Conservation (phyloP, 2,797 vertebrate species). For the Gymnothorax reevesii region DNA sequence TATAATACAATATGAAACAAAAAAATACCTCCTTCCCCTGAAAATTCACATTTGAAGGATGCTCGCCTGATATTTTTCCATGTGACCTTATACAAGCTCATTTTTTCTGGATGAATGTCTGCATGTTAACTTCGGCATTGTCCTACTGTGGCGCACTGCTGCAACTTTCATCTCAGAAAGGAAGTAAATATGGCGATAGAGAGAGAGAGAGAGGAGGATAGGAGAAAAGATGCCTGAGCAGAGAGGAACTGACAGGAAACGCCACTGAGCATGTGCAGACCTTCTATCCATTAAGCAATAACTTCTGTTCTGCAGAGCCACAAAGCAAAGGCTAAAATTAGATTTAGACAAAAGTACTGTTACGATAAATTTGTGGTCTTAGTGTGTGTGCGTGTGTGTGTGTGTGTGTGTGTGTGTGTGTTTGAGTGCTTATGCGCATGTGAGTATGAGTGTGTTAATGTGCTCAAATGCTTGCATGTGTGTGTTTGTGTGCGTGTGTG, state of each 20-base stretch:
- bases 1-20: too few species aligned
- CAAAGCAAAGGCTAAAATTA: not conserved
- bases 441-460: too few species aligned
- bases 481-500: not conserved
- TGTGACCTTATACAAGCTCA: too few species aligned
- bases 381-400: too few species aligned
- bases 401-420: too few species aligned
- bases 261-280: not conserved
- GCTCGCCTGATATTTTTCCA: too few species aligned
- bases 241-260: not conserved
- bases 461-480: too few species aligned
- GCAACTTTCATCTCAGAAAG: not conserved
- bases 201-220: not conserved
- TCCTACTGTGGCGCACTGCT: not conserved
- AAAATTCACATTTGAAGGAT: too few species aligned
- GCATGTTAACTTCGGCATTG: too few species aligned
- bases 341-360: not conserved
- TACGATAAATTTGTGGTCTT: not conserved
- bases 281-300: not conserved
- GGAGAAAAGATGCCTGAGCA: not conserved
- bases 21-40: too few species aligned
- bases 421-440: too few species aligned
- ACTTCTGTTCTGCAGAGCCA: not conserved
- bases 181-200: not conserved
- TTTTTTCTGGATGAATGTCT: too few species aligned